These are phyloP conservation scores for Crioceris asparagi DNA, from an alignment of 2,888 invertebrate species.

Conservation along the genomic window DNA sequence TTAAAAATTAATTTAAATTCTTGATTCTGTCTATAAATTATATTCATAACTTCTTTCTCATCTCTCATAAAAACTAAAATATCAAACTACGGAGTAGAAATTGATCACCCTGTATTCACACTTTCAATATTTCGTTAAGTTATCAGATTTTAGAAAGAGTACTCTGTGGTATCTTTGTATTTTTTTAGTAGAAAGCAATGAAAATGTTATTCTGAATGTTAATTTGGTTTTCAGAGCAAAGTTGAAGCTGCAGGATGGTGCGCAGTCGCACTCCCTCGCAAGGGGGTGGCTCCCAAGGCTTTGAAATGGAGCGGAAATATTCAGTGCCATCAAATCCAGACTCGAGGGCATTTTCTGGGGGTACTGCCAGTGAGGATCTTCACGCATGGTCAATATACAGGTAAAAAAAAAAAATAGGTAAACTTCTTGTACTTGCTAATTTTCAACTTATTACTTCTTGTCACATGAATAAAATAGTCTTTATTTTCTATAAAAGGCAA, in stretches of 20 bases:
- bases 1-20: too few species aligned
- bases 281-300: constrained; percentile 43
- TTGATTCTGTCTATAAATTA: too few species aligned
- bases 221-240: constrained; percentile 9
- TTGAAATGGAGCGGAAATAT: constrained; percentile 72
- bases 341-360: constrained; percentile 57
- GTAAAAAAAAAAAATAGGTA: constrained; percentile 34
- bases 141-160: too few species aligned
- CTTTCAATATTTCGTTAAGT: too few species aligned
- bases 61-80: too few species aligned
- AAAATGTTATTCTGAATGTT: background rate
- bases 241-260: constrained; percentile 26
- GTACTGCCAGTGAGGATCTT: constrained; percentile 81
- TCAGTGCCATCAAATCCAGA: constrained; percentile 77
- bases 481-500: constrained; percentile 52
- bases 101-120: too few species aligned
- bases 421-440: background rate
- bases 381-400: constrained; percentile 95
- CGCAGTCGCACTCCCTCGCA: constrained; percentile 31
- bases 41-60: too few species aligned
- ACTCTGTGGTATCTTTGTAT: too few species aligned
- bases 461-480: background rate
- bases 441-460: background rate
- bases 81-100: too few species aligned
- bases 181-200: too few species aligned